Evolutionary conservation across 2,888 invertebrate genomes (phyloP).

Genomic region (Hypselothyrea guttata): DNA sequence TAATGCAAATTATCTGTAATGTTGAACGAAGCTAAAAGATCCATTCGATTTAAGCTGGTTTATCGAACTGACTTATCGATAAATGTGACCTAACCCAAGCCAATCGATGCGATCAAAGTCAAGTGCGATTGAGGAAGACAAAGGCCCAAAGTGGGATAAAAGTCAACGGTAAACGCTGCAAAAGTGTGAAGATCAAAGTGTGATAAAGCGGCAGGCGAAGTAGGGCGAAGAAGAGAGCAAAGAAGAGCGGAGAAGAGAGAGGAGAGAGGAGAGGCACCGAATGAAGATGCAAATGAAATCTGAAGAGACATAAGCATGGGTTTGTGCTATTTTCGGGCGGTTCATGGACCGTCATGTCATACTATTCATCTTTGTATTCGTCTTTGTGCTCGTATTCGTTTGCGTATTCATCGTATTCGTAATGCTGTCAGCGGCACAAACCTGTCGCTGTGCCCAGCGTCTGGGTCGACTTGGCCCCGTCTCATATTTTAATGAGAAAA

Average conservation of each 20-base stretch:
- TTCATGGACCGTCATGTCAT: constrained; percentile 30
- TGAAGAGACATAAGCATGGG: constrained; percentile 1
- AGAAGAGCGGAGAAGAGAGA: no score
- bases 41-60: no score
- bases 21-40: no score
- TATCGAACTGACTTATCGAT: no score
- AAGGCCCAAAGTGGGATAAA: not conserved
- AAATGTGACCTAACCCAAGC: no score
- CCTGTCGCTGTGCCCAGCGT: constrained; percentile 35
- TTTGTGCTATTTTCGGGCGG: constrained; percentile 6
- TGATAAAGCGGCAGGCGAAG: no score
- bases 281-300: not conserved
- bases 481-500: constrained; percentile 77
- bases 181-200: not conserved
- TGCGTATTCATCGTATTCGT: constrained; percentile 16
- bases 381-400: constrained; percentile 10
- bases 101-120: no score
- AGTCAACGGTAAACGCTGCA: not conserved
- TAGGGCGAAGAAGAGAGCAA: no score
- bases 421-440: constrained; percentile 46
- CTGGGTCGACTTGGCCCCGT: constrained; percentile 42
- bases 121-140: not conserved
- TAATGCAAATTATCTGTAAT: no score
- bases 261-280: not conserved
- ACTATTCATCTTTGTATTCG: constrained; percentile 5